Base-by-base conservation (phyloP, 2,888 invertebrate species). In the Eustalomyia histrio region DNA sequence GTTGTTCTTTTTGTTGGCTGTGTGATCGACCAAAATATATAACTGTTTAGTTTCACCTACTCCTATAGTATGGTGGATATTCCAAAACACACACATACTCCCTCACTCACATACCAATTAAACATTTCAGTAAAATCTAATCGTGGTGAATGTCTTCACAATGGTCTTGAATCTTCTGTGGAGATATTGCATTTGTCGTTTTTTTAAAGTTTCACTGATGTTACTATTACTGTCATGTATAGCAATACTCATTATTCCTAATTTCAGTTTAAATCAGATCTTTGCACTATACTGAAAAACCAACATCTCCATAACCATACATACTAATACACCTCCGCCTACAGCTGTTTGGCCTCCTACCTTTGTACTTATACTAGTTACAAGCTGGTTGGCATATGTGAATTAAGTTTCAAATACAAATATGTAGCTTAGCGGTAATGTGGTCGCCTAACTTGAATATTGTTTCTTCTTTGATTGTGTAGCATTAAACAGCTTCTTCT, bases 221-320 rank as follows among this genome's bases (percentile, higher is more conserved):
- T 84, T 86, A 85, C 85, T 84, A 68, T 72, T 71, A 68, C 68
- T 86, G 86, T 86, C 86, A 87, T 87, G 86, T 87, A 76, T 86
- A 83, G 83, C 85, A 84, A 85, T 87, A 84, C 86, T 87, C 84
- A 88, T 88, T 88, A 88, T 88, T 88, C 86, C 87, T 87, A 88
- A 87, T 87, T 88, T 87, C 87, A 84, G 83, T 87, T 87, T 87
- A 88, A 88, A 88, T 87, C 87, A 88, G 86, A 88, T 88, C 87
- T 86, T 79, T 83, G 55, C 80, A 80, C 80, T 65, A 35, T 39
- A 24, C 58, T 17, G 21, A 63, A 64, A 65, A 65, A 39, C 64
- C 53, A 79, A 68, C 58, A 79, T 50, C 47, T 55, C 61, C 53
- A 61, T 61, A 68, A 33, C 9, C 3, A 14, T 39, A 39, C 29